Base-by-base conservation (phyloP, 2,797 vertebrate species). In the Gouania willdenowi region DNA sequence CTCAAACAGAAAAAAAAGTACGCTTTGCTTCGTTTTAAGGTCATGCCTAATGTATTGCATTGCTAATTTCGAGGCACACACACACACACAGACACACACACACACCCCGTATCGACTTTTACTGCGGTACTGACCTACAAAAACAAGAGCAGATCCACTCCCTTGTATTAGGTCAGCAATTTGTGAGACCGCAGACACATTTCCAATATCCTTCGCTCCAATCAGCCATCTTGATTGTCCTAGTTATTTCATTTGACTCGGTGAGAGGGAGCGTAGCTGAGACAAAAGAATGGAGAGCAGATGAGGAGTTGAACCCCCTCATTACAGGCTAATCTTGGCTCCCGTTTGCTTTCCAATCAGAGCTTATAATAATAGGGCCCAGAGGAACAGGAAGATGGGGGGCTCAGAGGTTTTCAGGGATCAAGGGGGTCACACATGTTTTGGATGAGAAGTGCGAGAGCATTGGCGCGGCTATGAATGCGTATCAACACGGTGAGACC, bases 181-280 rank as follows among this genome's bases (percentile, higher is more conserved):
- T 82, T 81, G 69, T 65, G 71, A 74, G 65, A 57, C 75, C 35
- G 24, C 57, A 64, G 77, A 81, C 79, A 79, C 62, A 77, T 78
- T 83, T 79, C 66, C 79, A 63, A 82, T 82, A 79, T 73, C 58
- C 75, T 78, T 64, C 40, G 20, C 51, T 77, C 64, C 44, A 78
- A 75, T 81, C 76, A 77, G 56, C 65, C 58, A 54, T 78, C 70
- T 69, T 70, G 70, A 81, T 78, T 72, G 77, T 70, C 70, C 77
- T 52, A 72, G 58, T 77, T 82, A 71, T 82, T 80, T 69, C 43
- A 49, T 78, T 67, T 69, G 62, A 76, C 51, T 71, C 38, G 21
- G 31, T 26, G 53, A 36, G 55, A 46, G 53, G 41, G 51, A 37
- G 45, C 26, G 34, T 28, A 23, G 51, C 36, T 17, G 47, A 61